A percentile compares a stretch with the other conserved stretches of the same genome.
Conservation (phyloP, 2,888 invertebrate genomes). For the Leptopilina syphax region DNA sequence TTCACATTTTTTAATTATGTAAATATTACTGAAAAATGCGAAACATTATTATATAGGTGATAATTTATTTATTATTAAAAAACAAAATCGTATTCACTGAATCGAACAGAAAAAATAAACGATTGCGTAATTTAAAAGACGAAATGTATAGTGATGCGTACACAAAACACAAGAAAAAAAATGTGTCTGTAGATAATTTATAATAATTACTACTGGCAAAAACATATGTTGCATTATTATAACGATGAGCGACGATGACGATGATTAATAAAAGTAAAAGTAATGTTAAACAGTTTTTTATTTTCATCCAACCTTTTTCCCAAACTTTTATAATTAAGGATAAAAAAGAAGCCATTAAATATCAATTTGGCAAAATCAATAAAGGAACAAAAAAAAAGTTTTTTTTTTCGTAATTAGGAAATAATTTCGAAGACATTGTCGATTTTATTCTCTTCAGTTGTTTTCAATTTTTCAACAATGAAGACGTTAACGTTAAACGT, state of each 20-base stretch:
- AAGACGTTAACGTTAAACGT: constrained; percentile 26
- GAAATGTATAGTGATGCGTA: constrained; percentile 57
- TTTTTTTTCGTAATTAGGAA: not conserved
- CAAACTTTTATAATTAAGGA: constrained; percentile 7
- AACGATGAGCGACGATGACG: constrained; percentile 64
- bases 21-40: constrained; percentile 65
- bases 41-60: constrained; percentile 66
- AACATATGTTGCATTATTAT: constrained; percentile 71
- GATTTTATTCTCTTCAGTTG: not conserved
- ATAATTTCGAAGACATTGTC: not conserved
- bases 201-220: constrained; percentile 73
- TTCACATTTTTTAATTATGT: constrained; percentile 64
- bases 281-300: constrained; percentile 67
- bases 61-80: constrained; percentile 73
- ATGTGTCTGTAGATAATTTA: constrained; percentile 75
- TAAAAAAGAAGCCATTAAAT: not conserved
- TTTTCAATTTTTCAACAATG: constrained; percentile 30
- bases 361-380: constrained; percentile 1
- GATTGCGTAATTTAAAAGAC: constrained; percentile 46
- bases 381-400: not conserved
- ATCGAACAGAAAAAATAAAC: constrained; percentile 49
- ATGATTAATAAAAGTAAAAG: constrained; percentile 74
- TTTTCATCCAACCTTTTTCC: constrained; percentile 18
- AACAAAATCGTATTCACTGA: constrained; percentile 52
- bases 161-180: constrained; percentile 59